These are phyloP conservation scores for Morus bassanus DNA, from an alignment of 2,797 vertebrate genomes.

Conservation along the genomic window DNA sequence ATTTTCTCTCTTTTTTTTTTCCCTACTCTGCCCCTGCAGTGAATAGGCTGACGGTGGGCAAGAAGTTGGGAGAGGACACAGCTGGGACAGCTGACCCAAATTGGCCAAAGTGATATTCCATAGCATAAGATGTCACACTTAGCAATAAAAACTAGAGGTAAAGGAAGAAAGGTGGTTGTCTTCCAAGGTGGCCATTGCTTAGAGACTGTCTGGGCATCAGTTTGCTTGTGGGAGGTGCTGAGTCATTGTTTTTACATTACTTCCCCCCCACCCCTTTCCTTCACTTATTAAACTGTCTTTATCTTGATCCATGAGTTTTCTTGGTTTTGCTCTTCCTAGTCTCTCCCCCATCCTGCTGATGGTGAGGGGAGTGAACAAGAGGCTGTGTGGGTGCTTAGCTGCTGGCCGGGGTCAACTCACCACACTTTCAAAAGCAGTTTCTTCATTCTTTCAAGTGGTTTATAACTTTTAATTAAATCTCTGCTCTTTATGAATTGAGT, in stretches of 20 bases:
- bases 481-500: not conserved
- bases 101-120: not conserved
- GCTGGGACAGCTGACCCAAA: not conserved
- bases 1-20: not conserved
- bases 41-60: not conserved
- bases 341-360: not conserved
- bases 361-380: not conserved
- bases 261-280: not conserved
- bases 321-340: not conserved
- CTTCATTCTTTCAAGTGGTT: not conserved
- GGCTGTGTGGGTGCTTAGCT: not conserved
- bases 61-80: not conserved
- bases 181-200: not conserved
- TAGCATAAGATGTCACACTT: not conserved
- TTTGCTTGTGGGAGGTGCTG: not conserved
- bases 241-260: not conserved
- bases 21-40: not conserved
- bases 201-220: not conserved
- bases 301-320: not conserved
- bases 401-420: not conserved
- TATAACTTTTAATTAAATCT: not conserved
- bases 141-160: not conserved
- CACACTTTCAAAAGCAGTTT: not conserved
- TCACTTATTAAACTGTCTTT: not conserved
- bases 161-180: not conserved